Evolutionary conservation across 1,140 invertebrate genomes (phyloP).

Genomic region (Megalopta genalis): DNA sequence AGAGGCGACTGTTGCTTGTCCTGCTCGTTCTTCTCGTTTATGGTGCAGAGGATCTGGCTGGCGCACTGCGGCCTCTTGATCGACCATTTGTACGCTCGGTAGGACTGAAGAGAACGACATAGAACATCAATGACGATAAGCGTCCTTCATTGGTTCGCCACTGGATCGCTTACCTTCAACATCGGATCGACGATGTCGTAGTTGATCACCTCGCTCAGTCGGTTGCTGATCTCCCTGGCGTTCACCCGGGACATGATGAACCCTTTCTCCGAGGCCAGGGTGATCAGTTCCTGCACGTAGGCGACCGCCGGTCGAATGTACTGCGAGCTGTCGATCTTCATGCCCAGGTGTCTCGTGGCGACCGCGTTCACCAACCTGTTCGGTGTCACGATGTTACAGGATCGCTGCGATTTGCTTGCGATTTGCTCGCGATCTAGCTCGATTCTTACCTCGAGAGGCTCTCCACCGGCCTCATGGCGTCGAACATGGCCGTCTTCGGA

Average conservation of each 20-base stretch:
- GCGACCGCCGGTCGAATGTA: slow-evolving; percentile 88
- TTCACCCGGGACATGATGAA: slow-evolving; percentile 82
- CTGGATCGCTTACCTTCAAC: background rate
- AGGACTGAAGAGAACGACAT: slow-evolving; percentile 74
- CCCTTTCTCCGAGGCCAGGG: slow-evolving; percentile 84
- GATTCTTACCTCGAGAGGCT: slow-evolving; percentile 81
- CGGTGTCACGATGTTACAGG: background rate
- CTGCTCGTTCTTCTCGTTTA: slow-evolving; percentile 82
- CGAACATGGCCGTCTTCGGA: slow-evolving; percentile 86
- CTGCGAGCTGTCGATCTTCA: slow-evolving; percentile 85
- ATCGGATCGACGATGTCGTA: slow-evolving; percentile 69
- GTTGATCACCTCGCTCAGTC: slow-evolving; percentile 88
- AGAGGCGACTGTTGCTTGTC: slow-evolving; percentile 75
- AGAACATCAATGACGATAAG: background rate
- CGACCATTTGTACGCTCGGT: slow-evolving; percentile 88
- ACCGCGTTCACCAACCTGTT: slow-evolving; percentile 83
- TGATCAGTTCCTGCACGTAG: slow-evolving; percentile 85
- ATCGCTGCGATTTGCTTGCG: too few relatives aligned
- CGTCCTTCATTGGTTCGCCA: background rate
- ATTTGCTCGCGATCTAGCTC: too few relatives aligned
- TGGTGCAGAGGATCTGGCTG: slow-evolving; percentile 87
- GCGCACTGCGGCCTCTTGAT: slow-evolving; percentile 86
- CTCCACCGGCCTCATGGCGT: slow-evolving; percentile 84
- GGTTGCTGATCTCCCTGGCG: slow-evolving; percentile 85
- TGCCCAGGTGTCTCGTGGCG: slow-evolving; percentile 85